Conservation (phyloP, 1,140 invertebrate genomes). For the Cherax quadricarinatus region DNA sequence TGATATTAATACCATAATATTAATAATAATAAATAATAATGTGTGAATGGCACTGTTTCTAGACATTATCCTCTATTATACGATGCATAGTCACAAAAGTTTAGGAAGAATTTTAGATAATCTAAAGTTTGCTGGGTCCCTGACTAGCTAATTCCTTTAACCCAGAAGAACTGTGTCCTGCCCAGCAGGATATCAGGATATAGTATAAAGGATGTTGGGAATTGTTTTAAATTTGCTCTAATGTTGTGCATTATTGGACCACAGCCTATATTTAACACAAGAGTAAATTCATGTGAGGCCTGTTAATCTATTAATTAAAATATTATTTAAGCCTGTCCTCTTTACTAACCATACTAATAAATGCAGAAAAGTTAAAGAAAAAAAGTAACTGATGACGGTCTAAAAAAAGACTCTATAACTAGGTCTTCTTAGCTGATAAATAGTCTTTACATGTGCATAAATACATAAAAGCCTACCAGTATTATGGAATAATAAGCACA, state of each 20-base stretch:
- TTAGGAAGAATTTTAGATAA: conserved; percentile 1
- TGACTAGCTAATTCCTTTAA: neutral
- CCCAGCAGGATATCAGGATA: conserved; percentile 13
- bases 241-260: neutral
- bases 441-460: neutral
- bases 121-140: neutral
- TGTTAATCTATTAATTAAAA: neutral
- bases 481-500: neutral
- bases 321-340: neutral
- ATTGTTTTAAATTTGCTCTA: neutral
- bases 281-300: neutral
- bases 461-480: neutral
- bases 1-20: too few relatives aligned
- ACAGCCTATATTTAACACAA: neutral
- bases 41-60: neutral
- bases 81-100: conserved; percentile 34
- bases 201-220: neutral
- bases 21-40: too few relatives aligned
- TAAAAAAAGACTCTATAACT: neutral
- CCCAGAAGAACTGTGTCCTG: neutral
- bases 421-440: neutral
- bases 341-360: neutral
- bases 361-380: neutral
- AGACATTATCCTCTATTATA: neutral
- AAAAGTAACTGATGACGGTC: neutral